A percentile compares a stretch with the other conserved stretches of the same genome.
phyloP scores from a whole-genome alignment of 2,113 vertebrate genomes.

The Alethe diademata region DNA sequence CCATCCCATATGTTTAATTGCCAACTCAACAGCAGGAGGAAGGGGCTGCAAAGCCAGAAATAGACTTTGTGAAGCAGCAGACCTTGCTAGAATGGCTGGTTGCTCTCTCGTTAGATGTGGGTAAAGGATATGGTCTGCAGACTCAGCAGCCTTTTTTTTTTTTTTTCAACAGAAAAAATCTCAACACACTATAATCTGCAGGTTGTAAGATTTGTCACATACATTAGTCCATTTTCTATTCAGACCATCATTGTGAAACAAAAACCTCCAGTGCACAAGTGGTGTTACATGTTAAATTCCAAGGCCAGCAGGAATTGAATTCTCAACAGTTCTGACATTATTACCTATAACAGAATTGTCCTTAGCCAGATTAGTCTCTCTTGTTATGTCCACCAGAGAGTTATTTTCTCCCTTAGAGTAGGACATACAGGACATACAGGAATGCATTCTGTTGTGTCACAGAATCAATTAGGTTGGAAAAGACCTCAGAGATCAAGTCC shows the following conservation, averaged over 20 bases:
- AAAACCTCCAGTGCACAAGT: neutral
- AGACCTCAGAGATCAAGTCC: neutral
- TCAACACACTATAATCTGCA: neutral
- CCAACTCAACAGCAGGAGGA: neutral
- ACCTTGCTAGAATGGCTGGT: neutral
- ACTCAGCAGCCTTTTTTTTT: neutral
- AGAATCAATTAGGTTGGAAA: neutral
- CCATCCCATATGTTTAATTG: neutral
- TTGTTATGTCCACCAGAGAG: neutral
- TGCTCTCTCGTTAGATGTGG: neutral
- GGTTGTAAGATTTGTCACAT: neutral
- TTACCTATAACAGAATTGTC: neutral
- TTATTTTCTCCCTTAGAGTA: neutral
- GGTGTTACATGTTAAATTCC: neutral
- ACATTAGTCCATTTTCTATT: neutral
- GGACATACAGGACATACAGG: neutral
- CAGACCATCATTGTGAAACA: neutral
- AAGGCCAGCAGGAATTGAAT: neutral
- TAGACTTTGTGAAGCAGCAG: neutral
- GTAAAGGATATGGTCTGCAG: neutral
- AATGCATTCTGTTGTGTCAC: neutral
- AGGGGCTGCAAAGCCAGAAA: neutral
- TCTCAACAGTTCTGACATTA: neutral
- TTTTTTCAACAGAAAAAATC: neutral
- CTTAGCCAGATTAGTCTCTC: neutral